phyloP scores from a whole-genome alignment of 2,113 vertebrate genomes.

The Guaruba guarouba region DNA sequence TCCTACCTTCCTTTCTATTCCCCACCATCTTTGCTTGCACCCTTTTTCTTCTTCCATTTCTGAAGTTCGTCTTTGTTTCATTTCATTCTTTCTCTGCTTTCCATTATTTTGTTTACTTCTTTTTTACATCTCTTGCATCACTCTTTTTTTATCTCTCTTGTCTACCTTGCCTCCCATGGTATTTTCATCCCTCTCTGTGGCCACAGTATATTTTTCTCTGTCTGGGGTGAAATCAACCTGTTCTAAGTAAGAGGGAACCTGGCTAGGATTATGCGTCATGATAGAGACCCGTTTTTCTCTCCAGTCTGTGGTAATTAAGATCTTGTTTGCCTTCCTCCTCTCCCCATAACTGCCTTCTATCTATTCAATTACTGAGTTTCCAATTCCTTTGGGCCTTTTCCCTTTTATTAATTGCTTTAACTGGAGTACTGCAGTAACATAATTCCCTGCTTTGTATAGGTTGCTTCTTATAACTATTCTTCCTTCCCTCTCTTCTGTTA shows the following conservation, averaged over 20 bases:
- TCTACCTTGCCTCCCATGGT: background rate
- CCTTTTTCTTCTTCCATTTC: background rate
- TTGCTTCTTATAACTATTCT: background rate
- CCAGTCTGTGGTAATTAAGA: background rate
- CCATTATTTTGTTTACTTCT: background rate
- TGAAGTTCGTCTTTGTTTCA: background rate
- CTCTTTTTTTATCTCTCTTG: background rate
- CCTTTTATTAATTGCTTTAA: background rate
- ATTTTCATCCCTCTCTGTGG: background rate
- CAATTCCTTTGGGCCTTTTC: background rate
- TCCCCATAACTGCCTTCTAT: background rate
- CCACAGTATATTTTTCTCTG: background rate
- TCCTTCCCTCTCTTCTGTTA: background rate
- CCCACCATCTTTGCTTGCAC: background rate
- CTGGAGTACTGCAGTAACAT: background rate
- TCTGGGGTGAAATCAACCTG: background rate
- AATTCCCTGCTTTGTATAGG: background rate
- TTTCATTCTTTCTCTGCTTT: background rate
- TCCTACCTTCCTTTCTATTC: background rate
- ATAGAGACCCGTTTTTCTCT: background rate
- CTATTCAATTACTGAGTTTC: background rate
- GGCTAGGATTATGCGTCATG: background rate
- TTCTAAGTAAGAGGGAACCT: background rate
- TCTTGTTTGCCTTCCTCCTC: background rate
- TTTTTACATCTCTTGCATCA: background rate